Evolutionary conservation across 2,113 vertebrate genomes (phyloP).

Genomic region (Bos javanicus): DNA sequence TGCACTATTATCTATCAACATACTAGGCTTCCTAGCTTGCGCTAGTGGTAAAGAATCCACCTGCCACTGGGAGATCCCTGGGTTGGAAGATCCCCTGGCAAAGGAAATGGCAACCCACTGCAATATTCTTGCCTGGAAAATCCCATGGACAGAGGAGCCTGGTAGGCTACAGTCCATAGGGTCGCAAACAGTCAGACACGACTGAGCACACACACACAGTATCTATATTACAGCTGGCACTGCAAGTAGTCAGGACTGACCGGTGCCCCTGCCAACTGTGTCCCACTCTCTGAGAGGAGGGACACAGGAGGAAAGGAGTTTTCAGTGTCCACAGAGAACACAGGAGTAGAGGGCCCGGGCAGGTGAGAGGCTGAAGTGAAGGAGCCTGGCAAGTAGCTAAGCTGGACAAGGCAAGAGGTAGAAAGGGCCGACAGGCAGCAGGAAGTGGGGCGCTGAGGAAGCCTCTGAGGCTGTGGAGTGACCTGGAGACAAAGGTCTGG

Average conservation of each 20-base stretch:
- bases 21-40: background rate
- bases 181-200: background rate
- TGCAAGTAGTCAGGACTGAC: background rate
- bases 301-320: background rate
- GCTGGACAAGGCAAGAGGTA: background rate
- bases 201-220: background rate
- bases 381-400: background rate
- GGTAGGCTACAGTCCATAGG: background rate
- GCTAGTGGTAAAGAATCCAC: background rate
- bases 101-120: background rate
- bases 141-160: background rate
- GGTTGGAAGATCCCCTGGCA: background rate
- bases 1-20: background rate
- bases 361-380: background rate
- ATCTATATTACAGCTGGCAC: background rate
- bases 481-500: background rate
- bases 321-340: background rate
- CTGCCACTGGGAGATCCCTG: background rate
- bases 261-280: background rate
- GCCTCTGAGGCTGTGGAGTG: background rate
- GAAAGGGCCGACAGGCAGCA: background rate
- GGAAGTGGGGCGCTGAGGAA: background rate
- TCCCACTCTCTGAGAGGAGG: background rate
- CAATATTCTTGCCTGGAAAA: background rate
- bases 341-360: rapidly evolving